Conservation (phyloP, 2,888 invertebrate species). For the Nymphalis urticae region DNA sequence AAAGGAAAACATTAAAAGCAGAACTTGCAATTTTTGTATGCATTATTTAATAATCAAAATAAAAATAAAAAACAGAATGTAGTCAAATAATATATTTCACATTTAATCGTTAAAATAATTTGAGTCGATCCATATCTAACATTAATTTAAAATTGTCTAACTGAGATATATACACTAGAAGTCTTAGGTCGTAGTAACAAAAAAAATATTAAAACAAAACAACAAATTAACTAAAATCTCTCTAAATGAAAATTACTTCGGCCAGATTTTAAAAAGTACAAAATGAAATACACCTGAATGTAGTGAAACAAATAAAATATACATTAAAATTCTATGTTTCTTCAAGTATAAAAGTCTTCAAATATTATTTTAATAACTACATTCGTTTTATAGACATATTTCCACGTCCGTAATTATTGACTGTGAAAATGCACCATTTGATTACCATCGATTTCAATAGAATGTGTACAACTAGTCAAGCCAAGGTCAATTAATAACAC, state of each 20-base stretch:
- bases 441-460: not conserved
- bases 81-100: constrained; percentile 47
- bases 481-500: too few species aligned
- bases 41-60: too few species aligned
- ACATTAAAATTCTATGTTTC: constrained; percentile 3
- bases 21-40: too few species aligned
- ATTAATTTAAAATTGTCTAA: constrained; percentile 28
- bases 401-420: not conserved
- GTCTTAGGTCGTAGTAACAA: constrained; percentile 13
- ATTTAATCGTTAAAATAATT: constrained; percentile 39
- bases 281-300: constrained; percentile 12
- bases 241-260: not conserved
- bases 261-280: not conserved
- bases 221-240: constrained; percentile 29
- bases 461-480: not conserved
- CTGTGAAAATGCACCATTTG: constrained; percentile 1
- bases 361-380: constrained; percentile 14
- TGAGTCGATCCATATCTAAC: constrained; percentile 24
- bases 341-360: constrained; percentile 25
- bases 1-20: too few species aligned
- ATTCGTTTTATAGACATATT: not conserved
- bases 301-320: constrained; percentile 9
- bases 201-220: constrained; percentile 33
- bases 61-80: constrained; percentile 26
- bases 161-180: constrained; percentile 3